Evolutionary conservation across 2,113 vertebrate species (phyloP).

Genomic region (Hydrochoerus hydrochaeris): DNA sequence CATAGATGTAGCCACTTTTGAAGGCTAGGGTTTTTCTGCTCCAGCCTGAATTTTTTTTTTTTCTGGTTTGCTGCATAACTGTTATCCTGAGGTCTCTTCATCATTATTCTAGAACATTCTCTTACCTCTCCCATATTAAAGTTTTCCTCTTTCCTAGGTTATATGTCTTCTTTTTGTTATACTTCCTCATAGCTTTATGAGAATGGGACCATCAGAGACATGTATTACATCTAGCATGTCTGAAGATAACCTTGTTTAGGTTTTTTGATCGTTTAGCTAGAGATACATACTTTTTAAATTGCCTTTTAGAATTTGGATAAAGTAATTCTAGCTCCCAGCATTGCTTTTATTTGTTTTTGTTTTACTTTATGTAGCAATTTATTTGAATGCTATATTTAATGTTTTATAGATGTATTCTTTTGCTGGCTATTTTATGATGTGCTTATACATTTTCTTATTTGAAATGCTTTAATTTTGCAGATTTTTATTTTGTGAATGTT

Average conservation of each 20-base stretch:
- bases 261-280: slow-evolving; percentile 17
- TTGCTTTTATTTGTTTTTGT: slow-evolving; percentile 53
- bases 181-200: slow-evolving; percentile 7
- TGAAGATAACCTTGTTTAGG: slow-evolving; percentile 25
- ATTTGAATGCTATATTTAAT: slow-evolving; percentile 45
- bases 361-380: slow-evolving; percentile 46
- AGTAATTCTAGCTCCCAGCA: neutral
- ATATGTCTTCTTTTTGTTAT: neutral
- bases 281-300: slow-evolving; percentile 32
- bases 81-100: neutral
- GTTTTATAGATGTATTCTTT: slow-evolving; percentile 32
- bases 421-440: slow-evolving; percentile 43
- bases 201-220: neutral
- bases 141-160: neutral
- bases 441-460: slow-evolving; percentile 1
- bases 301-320: slow-evolving; percentile 52
- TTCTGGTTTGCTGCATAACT: neutral
- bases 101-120: slow-evolving; percentile 41
- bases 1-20: neutral
- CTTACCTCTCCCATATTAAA: neutral
- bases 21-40: slow-evolving; percentile 1
- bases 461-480: neutral
- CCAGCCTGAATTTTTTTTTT: neutral
- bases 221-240: neutral
- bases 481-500: slow-evolving; percentile 34